phyloP scores from a whole-genome alignment of 2,797 vertebrate genomes.

The Alosa sapidissima region DNA sequence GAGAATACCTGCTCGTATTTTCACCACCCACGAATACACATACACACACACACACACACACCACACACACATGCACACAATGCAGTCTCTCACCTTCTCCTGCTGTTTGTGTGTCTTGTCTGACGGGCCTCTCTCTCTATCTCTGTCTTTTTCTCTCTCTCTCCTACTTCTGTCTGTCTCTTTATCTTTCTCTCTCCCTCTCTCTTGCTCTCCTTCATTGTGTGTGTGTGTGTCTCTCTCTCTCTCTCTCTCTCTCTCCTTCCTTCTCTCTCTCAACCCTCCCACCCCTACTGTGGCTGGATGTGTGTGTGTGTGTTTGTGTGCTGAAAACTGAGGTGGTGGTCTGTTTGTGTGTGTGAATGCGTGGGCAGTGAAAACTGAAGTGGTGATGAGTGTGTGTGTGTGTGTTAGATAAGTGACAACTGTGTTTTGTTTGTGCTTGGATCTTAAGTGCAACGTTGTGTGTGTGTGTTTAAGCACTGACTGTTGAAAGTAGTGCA shows the following conservation, averaged over 20 bases:
- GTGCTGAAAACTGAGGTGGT: background rate
- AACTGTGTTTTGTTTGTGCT: background rate
- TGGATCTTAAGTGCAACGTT: background rate
- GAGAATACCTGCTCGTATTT: conserved; percentile 8
- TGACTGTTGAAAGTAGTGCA: background rate
- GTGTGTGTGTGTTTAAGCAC: background rate
- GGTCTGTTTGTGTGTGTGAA: background rate
- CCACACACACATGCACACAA: background rate
- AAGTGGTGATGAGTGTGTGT: conserved; percentile 5
- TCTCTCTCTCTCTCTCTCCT: background rate
- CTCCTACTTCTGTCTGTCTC: too few relatives aligned
- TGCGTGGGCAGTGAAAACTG: background rate
- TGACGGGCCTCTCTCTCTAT: too few relatives aligned
- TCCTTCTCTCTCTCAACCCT: background rate
- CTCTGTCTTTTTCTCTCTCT: too few relatives aligned
- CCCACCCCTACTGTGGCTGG: background rate
- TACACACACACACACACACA: background rate
- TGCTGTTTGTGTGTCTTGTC: background rate
- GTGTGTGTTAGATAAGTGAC: background rate
- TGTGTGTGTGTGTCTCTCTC: too few relatives aligned
- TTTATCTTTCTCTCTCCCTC: too few relatives aligned
- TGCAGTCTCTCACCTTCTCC: background rate
- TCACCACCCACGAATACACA: background rate
- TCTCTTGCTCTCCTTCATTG: too few relatives aligned
- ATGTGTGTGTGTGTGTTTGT: background rate